Conservation (phyloP, 92 coral and sea anemone genomes). For the Phenganax stokvisi region DNA sequence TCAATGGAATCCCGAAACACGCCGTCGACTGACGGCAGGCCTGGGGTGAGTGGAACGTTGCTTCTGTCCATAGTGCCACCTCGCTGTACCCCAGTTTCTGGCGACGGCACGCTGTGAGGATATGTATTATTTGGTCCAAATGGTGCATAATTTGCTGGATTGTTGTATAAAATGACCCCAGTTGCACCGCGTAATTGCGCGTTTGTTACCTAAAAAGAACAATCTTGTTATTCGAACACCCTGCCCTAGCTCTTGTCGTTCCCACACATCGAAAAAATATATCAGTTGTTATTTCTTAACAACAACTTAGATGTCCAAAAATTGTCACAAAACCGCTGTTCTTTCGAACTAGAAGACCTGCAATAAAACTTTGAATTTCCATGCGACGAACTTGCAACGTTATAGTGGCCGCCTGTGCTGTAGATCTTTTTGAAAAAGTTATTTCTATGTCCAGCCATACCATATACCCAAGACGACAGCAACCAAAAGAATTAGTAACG, state of each 20-base stretch:
- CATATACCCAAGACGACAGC: not conserved
- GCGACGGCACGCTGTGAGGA: constrained; percentile 69
- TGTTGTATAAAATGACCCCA: constrained; percentile 66
- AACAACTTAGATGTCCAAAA: no score
- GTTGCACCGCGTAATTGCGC: constrained; percentile 67
- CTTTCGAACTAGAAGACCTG: no score
- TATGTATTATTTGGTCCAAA: constrained; percentile 51
- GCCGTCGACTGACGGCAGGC: constrained; percentile 75
- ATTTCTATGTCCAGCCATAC: no score
- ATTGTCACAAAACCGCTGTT: no score
- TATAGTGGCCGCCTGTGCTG: no score
- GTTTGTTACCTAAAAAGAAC: constrained; percentile 47
- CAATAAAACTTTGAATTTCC: no score
- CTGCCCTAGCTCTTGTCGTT: no score
- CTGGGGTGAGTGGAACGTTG: constrained; percentile 77
- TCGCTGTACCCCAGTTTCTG: constrained; percentile 66
- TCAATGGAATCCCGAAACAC: constrained; percentile 49
- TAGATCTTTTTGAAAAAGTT: no score
- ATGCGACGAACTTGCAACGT: no score
- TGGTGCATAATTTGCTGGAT: constrained; percentile 69
- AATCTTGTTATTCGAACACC: no score
- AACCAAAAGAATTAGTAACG: not conserved
- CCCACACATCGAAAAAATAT: no score
- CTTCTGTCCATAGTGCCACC: constrained; percentile 42
- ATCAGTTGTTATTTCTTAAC: no score